phyloP scores from a whole-genome alignment of 2,797 vertebrate genomes.

The Peromyscus attwateri region DNA sequence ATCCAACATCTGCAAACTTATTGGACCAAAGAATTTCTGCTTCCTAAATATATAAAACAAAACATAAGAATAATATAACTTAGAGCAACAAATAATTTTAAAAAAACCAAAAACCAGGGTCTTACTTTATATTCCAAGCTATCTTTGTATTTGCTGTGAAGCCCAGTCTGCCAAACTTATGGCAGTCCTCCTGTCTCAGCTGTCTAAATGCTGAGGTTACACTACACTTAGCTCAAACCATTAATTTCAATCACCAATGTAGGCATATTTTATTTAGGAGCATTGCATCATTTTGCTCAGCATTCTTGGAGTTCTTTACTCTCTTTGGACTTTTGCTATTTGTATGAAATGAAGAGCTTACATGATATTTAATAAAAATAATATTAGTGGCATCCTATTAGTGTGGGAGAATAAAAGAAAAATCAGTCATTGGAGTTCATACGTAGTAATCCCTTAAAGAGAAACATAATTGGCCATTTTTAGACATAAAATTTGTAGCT shows the following conservation, averaged over 20 bases:
- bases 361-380: not conserved
- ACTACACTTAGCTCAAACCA: not conserved
- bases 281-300: not conserved
- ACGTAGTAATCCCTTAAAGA: not conserved
- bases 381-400: not conserved
- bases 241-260: not conserved
- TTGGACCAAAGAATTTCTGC: not conserved
- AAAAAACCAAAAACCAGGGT: not conserved
- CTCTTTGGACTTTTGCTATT: slow-evolving; percentile 14
- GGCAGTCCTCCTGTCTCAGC: not conserved
- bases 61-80: not conserved
- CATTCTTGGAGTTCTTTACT: not conserved
- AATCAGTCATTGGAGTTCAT: slow-evolving; percentile 2
- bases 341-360: slow-evolving; percentile 26
- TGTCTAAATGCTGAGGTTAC: not conserved
- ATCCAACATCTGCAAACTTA: not conserved
- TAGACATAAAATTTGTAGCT: not conserved
- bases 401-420: slow-evolving; percentile 32
- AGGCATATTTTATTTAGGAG: not conserved
- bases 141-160: not conserved
- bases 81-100: not conserved
- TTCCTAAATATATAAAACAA: not conserved
- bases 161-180: not conserved
- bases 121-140: not conserved
- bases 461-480: not conserved